Evolutionary conservation across 1,140 invertebrate genomes (phyloP).

Genomic region (Nymphalis io): DNA sequence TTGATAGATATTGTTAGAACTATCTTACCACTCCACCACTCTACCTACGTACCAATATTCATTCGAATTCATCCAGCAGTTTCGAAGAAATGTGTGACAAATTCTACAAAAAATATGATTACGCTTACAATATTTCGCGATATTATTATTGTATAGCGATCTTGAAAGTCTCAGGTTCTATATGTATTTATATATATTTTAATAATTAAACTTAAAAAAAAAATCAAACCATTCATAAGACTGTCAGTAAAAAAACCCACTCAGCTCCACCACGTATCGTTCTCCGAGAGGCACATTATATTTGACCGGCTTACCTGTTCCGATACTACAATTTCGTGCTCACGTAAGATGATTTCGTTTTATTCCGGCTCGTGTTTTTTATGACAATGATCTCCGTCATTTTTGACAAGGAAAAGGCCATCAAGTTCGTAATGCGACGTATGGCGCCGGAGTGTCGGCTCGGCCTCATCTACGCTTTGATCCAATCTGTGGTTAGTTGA

Average conservation of each 20-base stretch:
- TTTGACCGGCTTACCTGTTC: slow-evolving; percentile 49
- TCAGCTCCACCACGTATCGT: slow-evolving; percentile 1
- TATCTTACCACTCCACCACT: too few species aligned
- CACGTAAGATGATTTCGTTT: slow-evolving; percentile 69
- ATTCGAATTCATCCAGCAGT: too few species aligned
- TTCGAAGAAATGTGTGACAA: too few species aligned
- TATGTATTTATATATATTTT: background rate
- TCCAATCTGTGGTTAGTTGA: slow-evolving; percentile 65
- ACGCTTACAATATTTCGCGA: background rate
- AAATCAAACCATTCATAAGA: background rate
- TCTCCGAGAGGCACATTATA: slow-evolving; percentile 13
- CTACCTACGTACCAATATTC: too few species aligned
- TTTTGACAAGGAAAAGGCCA: slow-evolving; percentile 81
- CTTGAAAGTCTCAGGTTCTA: background rate
- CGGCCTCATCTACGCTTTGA: slow-evolving; percentile 67
- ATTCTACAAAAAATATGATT: background rate
- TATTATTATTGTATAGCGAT: background rate
- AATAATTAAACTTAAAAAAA: slow-evolving; percentile 1
- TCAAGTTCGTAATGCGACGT: slow-evolving; percentile 75
- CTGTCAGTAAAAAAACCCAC: slow-evolving; percentile 7
- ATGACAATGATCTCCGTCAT: slow-evolving; percentile 75
- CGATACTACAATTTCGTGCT: slow-evolving; percentile 63
- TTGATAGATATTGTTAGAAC: too few species aligned
- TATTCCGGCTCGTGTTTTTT: slow-evolving; percentile 70
- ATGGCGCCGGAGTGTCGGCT: slow-evolving; percentile 73